Evolutionary conservation across 2,888 invertebrate genomes (phyloP).

Genomic region (Tachina grossa): DNA sequence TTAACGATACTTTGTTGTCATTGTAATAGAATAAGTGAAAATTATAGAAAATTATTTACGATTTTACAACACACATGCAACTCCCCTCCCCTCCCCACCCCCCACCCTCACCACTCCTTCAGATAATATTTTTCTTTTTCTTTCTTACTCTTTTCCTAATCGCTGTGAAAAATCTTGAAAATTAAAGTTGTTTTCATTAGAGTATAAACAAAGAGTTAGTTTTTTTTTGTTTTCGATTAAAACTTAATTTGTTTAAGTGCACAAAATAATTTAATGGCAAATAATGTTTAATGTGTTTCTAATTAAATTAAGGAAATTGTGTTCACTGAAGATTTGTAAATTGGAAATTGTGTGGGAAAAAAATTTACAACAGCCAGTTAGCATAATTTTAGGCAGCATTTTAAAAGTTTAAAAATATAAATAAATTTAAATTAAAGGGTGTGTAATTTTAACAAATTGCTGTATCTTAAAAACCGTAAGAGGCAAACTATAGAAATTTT

Average conservation of each 20-base stretch:
- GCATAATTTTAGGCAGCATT: conserved; percentile 25
- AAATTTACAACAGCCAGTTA: not conserved
- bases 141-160: not conserved
- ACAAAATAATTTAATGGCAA: conserved; percentile 23
- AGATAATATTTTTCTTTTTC: too few species aligned
- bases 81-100: not conserved
- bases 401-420: not conserved
- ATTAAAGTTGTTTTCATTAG: conserved; percentile 12
- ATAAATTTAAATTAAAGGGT: not conserved
- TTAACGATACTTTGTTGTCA: conserved; percentile 28
- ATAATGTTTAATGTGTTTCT: not conserved
- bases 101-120: not conserved
- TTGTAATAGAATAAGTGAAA: conserved; percentile 58
- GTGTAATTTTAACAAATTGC: too few species aligned
- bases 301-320: conserved; percentile 44
- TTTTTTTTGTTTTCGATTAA: conserved; percentile 28
- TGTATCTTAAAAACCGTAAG: too few species aligned
- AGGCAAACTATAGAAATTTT: too few species aligned
- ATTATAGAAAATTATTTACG: conserved; percentile 57
- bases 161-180: conserved; percentile 10
- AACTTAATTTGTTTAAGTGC: conserved; percentile 22
- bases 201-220: not conserved
- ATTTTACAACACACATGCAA: not conserved
- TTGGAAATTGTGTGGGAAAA: not conserved
- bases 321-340: not conserved